Base-by-base conservation (phyloP, 2,113 vertebrate genomes). In the Chelonoidis abingdonii region DNA sequence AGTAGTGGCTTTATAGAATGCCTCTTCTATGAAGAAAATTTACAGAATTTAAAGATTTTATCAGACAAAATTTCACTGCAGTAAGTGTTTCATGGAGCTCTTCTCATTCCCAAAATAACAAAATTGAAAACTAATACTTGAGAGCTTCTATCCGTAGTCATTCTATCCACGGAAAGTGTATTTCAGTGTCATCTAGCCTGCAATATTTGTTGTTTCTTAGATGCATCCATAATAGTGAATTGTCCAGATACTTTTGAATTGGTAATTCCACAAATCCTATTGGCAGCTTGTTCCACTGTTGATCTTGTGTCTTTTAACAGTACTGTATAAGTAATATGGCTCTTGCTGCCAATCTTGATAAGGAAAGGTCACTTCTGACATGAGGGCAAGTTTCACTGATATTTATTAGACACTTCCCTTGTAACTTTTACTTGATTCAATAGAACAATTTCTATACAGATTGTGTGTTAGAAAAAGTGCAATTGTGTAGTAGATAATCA, bases 331-430 rank as follows among this genome's bases (percentile, higher is more conserved):
- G 47, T 89, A 86, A 78, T 76, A 35, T 3, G 87, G 80, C 4
- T 88, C 92, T 31, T 92, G 41, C 80, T 94, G 49, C 52, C 80
- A 62, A 25, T 94, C 78, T 96, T 76, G 38, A 83, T 94, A 41
- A 41, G 13, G 41, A 47, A 59, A 83, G n/a, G n/a, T 47, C 75
- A 65, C 93, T 53, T 90, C 76, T 90, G 89, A 84, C 47, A 24
- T 0, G 0, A n/a, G 81, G 75, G 90, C 29, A 65, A 81, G 49
- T 91, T 88, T 76, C 69, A 82, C 35, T 87, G 10, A 38, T 52
- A 13, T 79, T 13, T 69, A 75, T 76, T 90, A 84, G 38, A 57
- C 90, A 44, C 72, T 75, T 88, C 69, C 52, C 56, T 90, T 94
- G 21, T 84, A 84, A 79, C 76, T 84, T 90, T 78, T 52, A 69